These are phyloP conservation scores for Athrips mouffetella DNA, from an alignment of 2,888 invertebrate genomes.

Conservation along the genomic window DNA sequence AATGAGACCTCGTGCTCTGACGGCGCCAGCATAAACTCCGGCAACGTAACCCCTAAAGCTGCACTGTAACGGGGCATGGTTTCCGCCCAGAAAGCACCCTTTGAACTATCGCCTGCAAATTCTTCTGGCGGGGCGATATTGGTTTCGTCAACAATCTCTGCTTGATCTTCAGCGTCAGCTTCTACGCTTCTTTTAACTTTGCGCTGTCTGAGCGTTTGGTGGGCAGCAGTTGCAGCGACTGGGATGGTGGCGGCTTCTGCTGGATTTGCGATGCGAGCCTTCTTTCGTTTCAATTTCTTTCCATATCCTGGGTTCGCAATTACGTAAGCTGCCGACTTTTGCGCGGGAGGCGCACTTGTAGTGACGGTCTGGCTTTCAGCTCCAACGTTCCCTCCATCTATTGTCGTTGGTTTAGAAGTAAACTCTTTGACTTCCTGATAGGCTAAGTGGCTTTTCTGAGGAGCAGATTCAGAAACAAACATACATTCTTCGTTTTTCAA, in stretches of 20 bases:
- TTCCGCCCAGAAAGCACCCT: constrained; percentile 82
- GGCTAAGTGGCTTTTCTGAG: constrained; percentile 80
- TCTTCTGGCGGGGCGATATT: constrained; percentile 70
- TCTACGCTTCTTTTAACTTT: constrained; percentile 60
- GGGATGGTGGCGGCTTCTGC: constrained; percentile 44
- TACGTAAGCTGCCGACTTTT: constrained; percentile 62
- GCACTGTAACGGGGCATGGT: constrained; percentile 82
- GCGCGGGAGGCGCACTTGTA: constrained; percentile 54
- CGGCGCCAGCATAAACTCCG: constrained; percentile 82
- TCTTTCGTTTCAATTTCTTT: constrained; percentile 66
- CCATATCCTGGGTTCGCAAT: constrained; percentile 55
- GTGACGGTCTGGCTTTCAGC: constrained; percentile 64
- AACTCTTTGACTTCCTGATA: constrained; percentile 83
- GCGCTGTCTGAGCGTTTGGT: constrained; percentile 25
- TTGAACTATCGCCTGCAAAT: constrained; percentile 75
- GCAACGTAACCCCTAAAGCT: constrained; percentile 80
- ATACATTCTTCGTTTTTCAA: constrained; percentile 88
- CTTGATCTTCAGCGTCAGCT: constrained; percentile 48
- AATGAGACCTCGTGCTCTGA: constrained; percentile 83
- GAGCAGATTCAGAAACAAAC: constrained; percentile 84
- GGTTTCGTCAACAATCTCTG: constrained; percentile 52
- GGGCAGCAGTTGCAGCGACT: constrained; percentile 32
- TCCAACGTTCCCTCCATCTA: constrained; percentile 51
- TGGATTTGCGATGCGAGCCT: constrained; percentile 44
- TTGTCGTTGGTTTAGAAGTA: constrained; percentile 65